These are phyloP conservation scores for Ischnus inquisitorius DNA, from an alignment of 2,888 invertebrate species.

Conservation along the genomic window DNA sequence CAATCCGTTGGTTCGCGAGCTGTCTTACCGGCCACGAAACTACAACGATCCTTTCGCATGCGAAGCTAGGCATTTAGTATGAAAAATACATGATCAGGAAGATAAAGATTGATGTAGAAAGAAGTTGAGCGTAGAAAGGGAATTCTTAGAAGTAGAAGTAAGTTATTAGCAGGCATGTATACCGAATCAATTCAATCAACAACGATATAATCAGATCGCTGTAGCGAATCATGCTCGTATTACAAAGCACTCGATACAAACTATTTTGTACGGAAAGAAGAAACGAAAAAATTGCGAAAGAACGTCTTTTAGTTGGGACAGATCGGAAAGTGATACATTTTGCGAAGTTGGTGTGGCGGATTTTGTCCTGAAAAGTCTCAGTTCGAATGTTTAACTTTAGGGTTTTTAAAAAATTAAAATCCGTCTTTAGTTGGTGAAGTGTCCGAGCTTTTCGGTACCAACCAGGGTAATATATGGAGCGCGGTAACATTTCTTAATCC, in stretches of 20 bases:
- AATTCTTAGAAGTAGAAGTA: neutral
- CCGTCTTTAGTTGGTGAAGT: neutral
- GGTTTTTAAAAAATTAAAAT: neutral
- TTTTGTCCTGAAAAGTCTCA: neutral
- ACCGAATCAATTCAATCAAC: neutral
- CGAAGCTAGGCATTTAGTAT: constrained; percentile 53
- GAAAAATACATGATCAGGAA: constrained; percentile 25
- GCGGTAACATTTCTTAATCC: neutral
- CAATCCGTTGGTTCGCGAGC: constrained; percentile 28
- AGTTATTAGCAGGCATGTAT: constrained; percentile 21
- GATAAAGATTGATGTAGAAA: constrained; percentile 31
- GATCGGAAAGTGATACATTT: constrained; percentile 26
- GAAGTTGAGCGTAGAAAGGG: neutral
- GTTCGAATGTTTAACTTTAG: neutral
- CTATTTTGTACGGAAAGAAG: neutral
- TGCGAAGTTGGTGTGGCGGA: constrained; percentile 1
- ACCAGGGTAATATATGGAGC: neutral
- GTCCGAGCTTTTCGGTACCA: too few relatives aligned
- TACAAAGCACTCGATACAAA: constrained; percentile 15
- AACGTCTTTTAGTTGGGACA: neutral
- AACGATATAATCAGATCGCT: neutral
- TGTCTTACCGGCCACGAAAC: constrained; percentile 53
- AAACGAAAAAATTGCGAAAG: constrained; percentile 22
- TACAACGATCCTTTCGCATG: constrained; percentile 64
- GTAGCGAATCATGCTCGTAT: constrained; percentile 41